Evolutionary conservation across 2,113 vertebrate species (phyloP).

Genomic region (Pavo muticus): DNA sequence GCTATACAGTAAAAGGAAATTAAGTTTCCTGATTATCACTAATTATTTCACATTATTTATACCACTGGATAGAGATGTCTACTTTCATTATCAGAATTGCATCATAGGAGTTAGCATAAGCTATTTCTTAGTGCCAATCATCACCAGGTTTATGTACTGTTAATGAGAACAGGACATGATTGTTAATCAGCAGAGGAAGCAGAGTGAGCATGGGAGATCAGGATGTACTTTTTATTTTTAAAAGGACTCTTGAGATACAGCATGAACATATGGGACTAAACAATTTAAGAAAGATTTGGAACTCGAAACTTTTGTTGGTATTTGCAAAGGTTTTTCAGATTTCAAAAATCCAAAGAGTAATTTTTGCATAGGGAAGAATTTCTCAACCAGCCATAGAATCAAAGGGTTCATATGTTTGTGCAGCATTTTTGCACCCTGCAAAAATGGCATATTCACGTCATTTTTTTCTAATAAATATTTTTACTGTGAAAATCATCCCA

Average conservation of each 20-base stretch:
- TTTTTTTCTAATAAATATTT: neutral
- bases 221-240: slow-evolving; percentile 58
- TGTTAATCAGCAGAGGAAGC: slow-evolving; percentile 33
- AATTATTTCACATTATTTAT: neutral
- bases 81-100: neutral
- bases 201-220: slow-evolving; percentile 8
- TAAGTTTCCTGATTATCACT: neutral
- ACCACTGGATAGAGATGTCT: neutral
- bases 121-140: neutral
- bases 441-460: neutral
- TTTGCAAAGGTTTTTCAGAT: neutral
- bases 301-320: neutral
- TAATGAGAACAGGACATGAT: neutral
- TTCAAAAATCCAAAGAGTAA: neutral
- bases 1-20: neutral
- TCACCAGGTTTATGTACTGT: fast-evolving
- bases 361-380: neutral
- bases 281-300: neutral
- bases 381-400: neutral
- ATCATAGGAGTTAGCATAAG: neutral
- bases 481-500: neutral
- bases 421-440: neutral
- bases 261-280: slow-evolving; percentile 13
- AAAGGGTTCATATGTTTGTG: neutral
- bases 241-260: slow-evolving; percentile 8